Base-by-base conservation (phyloP, 2,888 invertebrate species). In the Pristionchus entomophagus region DNA sequence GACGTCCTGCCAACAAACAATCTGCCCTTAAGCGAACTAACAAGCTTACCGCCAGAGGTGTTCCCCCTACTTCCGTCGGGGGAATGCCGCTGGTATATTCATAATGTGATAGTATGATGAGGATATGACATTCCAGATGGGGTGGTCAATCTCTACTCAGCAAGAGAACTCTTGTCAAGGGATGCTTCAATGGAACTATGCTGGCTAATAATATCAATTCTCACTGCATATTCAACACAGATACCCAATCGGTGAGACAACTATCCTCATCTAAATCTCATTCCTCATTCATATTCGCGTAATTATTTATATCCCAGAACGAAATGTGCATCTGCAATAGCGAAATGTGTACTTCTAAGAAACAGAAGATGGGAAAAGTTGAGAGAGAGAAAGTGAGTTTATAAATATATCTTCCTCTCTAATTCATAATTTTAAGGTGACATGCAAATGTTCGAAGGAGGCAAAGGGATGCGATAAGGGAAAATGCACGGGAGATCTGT, bases 141-240 rank as follows among this genome's bases (percentile, higher is more conserved):
- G 93, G 93, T n/a, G n/a, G 19, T 88, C 91, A 8, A 8, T 29
- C 17, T 32, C 86, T 86, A 0, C 86, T 90, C 82, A 91, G 90
- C 88, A 91, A n/a, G 86, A 89, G 65, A 62, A 17, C 14, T 29
- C 88, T 92, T 22, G 92, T 93, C 19, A 93, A 93, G 88, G 93
- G 93, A 19, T 93, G 93, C 85, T 87, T 92, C 87, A 90, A 87
- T 35, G 93, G 93, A 59, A 84, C 78, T 35, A 90, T 93, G 91
- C 32, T 93, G 12, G 86, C 88, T 19, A 87, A 89, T 32, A 91
- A 91, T 69, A 86, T 93, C 35, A 87, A 91, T 41, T 85, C 86
- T 65, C 92, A 92, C 85, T 93, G 93, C 81, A 87, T 19, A 89
- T 38, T 38, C 12, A 10, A 35, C 17, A 22, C 22, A 69, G 65